Evolutionary conservation across 2,797 vertebrate species (phyloP).

Genomic region (Sternotherus odoratus): DNA sequence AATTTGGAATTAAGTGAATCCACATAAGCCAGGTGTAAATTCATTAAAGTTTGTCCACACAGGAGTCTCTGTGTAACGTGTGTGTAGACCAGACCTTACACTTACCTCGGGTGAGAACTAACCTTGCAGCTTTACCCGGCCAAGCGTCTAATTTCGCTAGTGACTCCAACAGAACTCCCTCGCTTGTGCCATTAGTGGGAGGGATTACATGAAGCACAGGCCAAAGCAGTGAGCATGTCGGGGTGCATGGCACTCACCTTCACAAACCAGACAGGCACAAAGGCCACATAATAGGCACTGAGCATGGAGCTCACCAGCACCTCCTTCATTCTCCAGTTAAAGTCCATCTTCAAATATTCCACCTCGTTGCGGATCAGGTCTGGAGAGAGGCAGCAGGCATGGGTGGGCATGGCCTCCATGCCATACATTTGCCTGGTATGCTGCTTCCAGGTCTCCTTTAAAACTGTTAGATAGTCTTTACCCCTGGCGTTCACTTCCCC

Average conservation of each 20-base stretch:
- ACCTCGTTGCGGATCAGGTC: slow-evolving; percentile 98
- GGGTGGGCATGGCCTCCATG: slow-evolving; percentile 93
- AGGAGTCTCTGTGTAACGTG: rapidly evolving
- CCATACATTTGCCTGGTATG: slow-evolving; percentile 93
- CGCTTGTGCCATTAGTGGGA: rapidly evolving
- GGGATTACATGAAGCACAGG: rapidly evolving
- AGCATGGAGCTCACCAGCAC: slow-evolving; percentile 99
- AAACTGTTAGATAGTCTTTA: slow-evolving; percentile 91
- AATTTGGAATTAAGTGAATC: neutral
- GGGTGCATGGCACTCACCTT: slow-evolving; percentile 84
- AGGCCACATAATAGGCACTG: slow-evolving; percentile 98
- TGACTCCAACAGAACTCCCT: neutral
- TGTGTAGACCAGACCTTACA: neutral
- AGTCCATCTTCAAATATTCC: slow-evolving; percentile 97
- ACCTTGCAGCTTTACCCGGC: neutral
- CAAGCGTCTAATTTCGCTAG: rapidly evolving
- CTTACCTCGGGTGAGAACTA: neutral
- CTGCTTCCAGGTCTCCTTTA: slow-evolving; percentile 98
- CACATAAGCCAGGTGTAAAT: neutral
- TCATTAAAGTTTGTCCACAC: neutral
- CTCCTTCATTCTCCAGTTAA: slow-evolving; percentile 99
- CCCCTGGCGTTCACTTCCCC: slow-evolving; percentile 78
- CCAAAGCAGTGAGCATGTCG: neutral
- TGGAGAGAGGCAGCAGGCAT: slow-evolving; percentile 97
- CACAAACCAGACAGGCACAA: slow-evolving; percentile 98